phyloP scores from a whole-genome alignment of 2,888 invertebrate genomes.

The Synanthedon vespiformis region DNA sequence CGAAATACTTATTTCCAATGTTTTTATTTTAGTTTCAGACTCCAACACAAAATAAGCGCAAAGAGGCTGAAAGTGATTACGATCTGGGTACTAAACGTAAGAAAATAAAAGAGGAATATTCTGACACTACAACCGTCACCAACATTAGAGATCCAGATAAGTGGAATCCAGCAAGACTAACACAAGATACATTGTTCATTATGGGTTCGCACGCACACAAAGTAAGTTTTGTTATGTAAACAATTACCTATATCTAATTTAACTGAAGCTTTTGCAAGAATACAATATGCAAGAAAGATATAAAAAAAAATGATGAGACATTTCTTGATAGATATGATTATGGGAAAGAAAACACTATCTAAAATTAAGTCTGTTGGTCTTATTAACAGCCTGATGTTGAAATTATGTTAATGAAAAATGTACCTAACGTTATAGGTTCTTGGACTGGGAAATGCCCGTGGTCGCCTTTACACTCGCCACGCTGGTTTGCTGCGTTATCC shows the following conservation, averaged over 20 bases:
- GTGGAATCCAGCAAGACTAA: constrained; percentile 81
- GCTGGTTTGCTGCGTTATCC: constrained; percentile 82
- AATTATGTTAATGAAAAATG: background rate
- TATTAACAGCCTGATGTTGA: no score
- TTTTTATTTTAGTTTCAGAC: constrained; percentile 46
- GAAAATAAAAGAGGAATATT: constrained; percentile 48
- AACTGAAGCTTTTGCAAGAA: no score
- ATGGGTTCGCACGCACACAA: constrained; percentile 84
- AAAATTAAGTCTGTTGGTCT: no score
- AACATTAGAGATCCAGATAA: constrained; percentile 69
- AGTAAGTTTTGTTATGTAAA: constrained; percentile 22
- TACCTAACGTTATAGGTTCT: constrained; percentile 52
- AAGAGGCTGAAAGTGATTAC: constrained; percentile 76
- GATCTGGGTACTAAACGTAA: constrained; percentile 62
- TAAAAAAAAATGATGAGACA: no score
- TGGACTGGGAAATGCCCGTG: constrained; percentile 81
- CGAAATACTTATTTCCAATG: no score
- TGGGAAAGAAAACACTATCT: no score
- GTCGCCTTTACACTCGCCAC: constrained; percentile 81
- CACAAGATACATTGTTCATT: constrained; percentile 79
- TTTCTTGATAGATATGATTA: no score
- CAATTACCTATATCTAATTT: no score
- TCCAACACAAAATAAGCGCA: constrained; percentile 70
- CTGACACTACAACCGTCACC: constrained; percentile 40
- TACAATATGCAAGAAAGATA: no score